Base-by-base conservation (phyloP, 2,888 invertebrate genomes). In the Drosophila infuscata region DNA sequence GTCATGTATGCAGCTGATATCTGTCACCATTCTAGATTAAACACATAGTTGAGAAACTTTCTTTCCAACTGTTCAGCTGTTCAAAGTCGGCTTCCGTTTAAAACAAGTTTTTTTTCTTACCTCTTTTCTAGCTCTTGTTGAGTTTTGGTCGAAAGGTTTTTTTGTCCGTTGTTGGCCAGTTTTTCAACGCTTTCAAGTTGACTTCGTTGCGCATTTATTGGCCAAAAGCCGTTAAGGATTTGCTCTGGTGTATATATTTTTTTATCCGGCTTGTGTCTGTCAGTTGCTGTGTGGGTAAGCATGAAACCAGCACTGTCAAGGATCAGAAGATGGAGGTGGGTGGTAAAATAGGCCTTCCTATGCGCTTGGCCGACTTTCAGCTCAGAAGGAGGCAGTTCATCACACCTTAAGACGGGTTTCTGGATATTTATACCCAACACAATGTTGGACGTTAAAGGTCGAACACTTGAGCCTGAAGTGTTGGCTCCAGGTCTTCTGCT, bases 161-260 rank as follows among this genome's bases (percentile, higher is more conserved):
- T 56, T 43, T 52, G 52, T 29, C 33, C 41, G 58, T n/a, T 56
- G 20, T 17, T 33, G 25, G 32, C 35, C 29, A 58, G 59, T 60
- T 72, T 75, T 61, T 66, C 59, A 59, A 49, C 61, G 77, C 74
- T 69, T 79, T 75, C 69, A 78, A 69, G 60, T 80, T 81, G 75
- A 85, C 81, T 79, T 81, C 66, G 73, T 70, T 85, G 88, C 81
- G 81, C 83, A 88, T 76, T 85, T 79, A 81, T 83, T 85, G 83
- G 73, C 74, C 75, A 63, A 77, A 83, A 85, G 73, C 84, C 86
- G 72, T 62, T 77, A 83, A 81, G 74, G 86, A 83, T 85, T 85
- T 83, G 60, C 56, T 36, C 76, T 60, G 61, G 58, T 71, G 58
- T 67, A 56, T 67, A 56, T 15, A 61, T 61, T 53, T 56, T 38